A percentile compares a stretch with the other conserved stretches of the same genome.
phyloP scores from a whole-genome alignment of 2,797 vertebrate genomes.

The Podarcis lilfordi region DNA sequence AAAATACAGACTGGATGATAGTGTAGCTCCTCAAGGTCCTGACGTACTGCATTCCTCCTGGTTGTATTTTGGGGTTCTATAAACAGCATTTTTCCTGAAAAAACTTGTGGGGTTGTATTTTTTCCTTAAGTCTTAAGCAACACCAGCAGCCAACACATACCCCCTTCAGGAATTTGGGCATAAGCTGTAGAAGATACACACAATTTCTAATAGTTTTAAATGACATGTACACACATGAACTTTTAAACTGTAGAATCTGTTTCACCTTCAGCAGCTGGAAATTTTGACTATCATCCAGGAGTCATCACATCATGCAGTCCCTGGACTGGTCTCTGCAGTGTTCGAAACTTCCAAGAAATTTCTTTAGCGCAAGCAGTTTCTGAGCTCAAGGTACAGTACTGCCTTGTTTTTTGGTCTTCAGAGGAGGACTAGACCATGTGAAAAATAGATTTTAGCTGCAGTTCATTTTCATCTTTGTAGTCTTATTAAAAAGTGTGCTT shows the following conservation, averaged over 20 bases:
- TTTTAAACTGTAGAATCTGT: background rate
- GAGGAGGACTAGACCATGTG: too few species aligned
- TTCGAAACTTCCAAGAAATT: too few species aligned
- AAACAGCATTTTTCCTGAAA: background rate
- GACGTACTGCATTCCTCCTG: background rate
- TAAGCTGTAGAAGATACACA: background rate
- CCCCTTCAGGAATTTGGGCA: background rate
- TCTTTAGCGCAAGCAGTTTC: too few species aligned
- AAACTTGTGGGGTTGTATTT: background rate
- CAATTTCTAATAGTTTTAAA: background rate
- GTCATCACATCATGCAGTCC: too few species aligned
- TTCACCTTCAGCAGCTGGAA: background rate
- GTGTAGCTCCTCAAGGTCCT: background rate
- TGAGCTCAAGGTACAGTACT: too few species aligned
- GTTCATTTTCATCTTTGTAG: too few species aligned
- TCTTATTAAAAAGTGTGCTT: too few species aligned
- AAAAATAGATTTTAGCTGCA: too few species aligned
- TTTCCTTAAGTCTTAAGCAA: background rate
- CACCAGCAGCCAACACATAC: background rate
- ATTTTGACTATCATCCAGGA: background rate
- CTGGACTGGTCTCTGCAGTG: too few species aligned
- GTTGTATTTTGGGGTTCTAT: background rate
- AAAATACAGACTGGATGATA: background rate
- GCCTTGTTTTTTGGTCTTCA: too few species aligned
- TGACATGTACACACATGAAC: background rate